Conservation (phyloP, 2,888 invertebrate species). For the Drosophila neotestacea region DNA sequence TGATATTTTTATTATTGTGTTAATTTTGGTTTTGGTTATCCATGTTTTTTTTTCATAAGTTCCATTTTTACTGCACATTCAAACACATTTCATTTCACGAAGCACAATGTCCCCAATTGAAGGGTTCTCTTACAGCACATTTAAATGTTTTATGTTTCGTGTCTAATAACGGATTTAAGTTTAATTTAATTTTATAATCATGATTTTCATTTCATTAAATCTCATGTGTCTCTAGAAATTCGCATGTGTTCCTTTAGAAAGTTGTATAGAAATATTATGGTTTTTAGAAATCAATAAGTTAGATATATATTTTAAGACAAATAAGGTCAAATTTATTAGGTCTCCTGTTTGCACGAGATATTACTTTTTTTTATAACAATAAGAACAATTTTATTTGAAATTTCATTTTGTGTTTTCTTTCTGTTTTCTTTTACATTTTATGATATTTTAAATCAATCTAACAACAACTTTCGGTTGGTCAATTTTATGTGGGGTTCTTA, state of each 20-base stretch:
- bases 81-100: slow-evolving; percentile 60
- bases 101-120: slow-evolving; percentile 41
- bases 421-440: slow-evolving; percentile 49
- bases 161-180: slow-evolving; percentile 45
- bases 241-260: slow-evolving; percentile 56
- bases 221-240: slow-evolving; percentile 51
- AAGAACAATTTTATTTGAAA: slow-evolving; percentile 31
- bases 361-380: background rate
- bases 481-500: slow-evolving; percentile 54
- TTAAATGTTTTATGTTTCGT: slow-evolving; percentile 66
- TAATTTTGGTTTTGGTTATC: slow-evolving; percentile 25
- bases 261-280: slow-evolving; percentile 6
- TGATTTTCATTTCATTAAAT: slow-evolving; percentile 39
- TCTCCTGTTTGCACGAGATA: slow-evolving; percentile 12
- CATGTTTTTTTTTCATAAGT: slow-evolving; percentile 1
- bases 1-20: slow-evolving; percentile 31
- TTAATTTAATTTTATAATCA: slow-evolving; percentile 18
- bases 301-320: slow-evolving; percentile 12
- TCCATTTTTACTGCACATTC: slow-evolving; percentile 42
- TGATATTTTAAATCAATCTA: slow-evolving; percentile 35
- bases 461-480: slow-evolving; percentile 49
- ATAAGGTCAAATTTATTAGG: slow-evolving; percentile 1
- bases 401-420: slow-evolving; percentile 54
- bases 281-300: slow-evolving; percentile 28
- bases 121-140: slow-evolving; percentile 28